Percentiles rank a stretch among this genome's conserved stretches.
These are phyloP conservation scores for Abscondita cerata DNA, from an alignment of 2,888 invertebrate genomes.

Conservation along the genomic window DNA sequence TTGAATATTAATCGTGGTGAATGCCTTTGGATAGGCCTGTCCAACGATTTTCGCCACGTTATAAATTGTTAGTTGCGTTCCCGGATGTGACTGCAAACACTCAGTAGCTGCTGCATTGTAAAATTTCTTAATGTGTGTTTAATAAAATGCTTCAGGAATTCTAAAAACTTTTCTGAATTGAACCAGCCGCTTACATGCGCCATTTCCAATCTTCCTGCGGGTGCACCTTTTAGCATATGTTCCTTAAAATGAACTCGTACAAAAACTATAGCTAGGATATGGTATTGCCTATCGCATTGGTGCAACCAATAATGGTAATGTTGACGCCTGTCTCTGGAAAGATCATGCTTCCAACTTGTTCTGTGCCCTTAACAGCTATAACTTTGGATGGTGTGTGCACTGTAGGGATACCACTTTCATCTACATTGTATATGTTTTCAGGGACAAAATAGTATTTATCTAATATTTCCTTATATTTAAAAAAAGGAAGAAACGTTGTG, in stretches of 20 bases:
- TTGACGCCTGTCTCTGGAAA: slow-evolving; percentile 37
- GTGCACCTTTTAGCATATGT: too few species aligned
- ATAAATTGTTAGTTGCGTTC: neutral
- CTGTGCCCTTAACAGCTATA: slow-evolving; percentile 40
- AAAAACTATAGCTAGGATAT: neutral
- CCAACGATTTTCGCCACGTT: neutral
- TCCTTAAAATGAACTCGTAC: too few species aligned
- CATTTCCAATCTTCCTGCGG: too few species aligned
- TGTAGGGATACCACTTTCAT: slow-evolving; percentile 41
- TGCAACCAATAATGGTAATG: slow-evolving; percentile 36
- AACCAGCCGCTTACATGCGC: slow-evolving; percentile 39
- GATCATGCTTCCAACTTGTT: slow-evolving; percentile 42
- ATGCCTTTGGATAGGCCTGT: neutral
- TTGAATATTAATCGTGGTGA: neutral
- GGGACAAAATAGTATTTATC: neutral
- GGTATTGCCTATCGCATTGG: slow-evolving; percentile 38
- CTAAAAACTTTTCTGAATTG: slow-evolving; percentile 34
- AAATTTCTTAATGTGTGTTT: neutral
- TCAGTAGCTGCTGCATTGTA: neutral
- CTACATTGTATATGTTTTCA: slow-evolving; percentile 44
- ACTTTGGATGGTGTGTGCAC: slow-evolving; percentile 45
- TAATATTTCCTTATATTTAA: slow-evolving; percentile 4
- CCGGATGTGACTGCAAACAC: slow-evolving; percentile 10
- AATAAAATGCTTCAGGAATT: slow-evolving; percentile 36
- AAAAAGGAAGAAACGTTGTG: neutral